A percentile compares a stretch with the other conserved stretches of the same genome.
These are phyloP conservation scores for Dromius quadrimaculatus DNA, from an alignment of 2,888 invertebrate species.

Conservation along the genomic window DNA sequence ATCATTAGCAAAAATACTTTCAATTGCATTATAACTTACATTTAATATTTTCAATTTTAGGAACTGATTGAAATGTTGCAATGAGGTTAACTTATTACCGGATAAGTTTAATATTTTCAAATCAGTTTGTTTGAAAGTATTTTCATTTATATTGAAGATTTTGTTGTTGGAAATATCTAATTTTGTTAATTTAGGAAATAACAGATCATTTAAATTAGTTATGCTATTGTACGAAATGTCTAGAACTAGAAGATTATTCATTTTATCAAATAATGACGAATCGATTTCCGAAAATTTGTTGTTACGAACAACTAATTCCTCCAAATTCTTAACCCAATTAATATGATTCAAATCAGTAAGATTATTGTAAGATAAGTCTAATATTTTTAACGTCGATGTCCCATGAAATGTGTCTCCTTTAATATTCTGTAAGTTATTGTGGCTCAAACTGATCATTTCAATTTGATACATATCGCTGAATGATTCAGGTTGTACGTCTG, in stretches of 20 bases:
- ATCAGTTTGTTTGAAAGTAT: constrained; percentile 68
- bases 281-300: too few relatives aligned
- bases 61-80: neutral
- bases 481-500: constrained; percentile 15
- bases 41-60: neutral
- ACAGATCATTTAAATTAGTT: neutral
- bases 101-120: neutral
- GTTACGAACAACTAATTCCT: neutral
- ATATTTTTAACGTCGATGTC: neutral
- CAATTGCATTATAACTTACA: constrained; percentile 1
- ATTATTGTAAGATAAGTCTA: constrained; percentile 3
- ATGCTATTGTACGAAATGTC: neutral
- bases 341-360: neutral
- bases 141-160: constrained; percentile 66
- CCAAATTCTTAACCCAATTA: neutral
- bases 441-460: neutral
- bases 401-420: neutral
- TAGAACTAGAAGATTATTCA: neutral
- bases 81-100: neutral
- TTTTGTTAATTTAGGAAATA: neutral
- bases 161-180: constrained; percentile 11
- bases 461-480: neutral
- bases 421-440: neutral
- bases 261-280: too few relatives aligned
- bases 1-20: too few relatives aligned